These are phyloP conservation scores for Tanytarsus gracilentus DNA, from an alignment of 2,888 invertebrate genomes.

Conservation along the genomic window DNA sequence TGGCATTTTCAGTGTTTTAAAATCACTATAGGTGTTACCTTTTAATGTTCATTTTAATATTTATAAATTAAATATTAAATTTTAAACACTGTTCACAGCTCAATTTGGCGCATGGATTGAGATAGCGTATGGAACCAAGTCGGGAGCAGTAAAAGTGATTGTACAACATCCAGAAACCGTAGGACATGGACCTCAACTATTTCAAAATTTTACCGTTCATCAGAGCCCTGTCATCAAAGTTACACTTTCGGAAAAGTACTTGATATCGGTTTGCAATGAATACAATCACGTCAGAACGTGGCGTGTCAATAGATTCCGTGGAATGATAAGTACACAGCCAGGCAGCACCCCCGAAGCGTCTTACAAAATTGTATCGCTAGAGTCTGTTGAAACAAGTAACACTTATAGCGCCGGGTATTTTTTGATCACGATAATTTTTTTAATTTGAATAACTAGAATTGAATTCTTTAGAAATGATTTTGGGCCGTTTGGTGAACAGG, in stretches of 20 bases:
- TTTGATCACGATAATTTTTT: too few relatives aligned
- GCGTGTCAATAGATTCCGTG: slow-evolving; percentile 92
- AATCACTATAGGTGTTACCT: too few relatives aligned
- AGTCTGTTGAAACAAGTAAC: slow-evolving; percentile 55
- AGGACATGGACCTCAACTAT: slow-evolving; percentile 94
- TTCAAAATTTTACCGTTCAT: slow-evolving; percentile 96
- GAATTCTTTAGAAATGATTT: too few relatives aligned
- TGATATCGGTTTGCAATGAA: slow-evolving; percentile 93
- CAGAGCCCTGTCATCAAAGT: slow-evolving; percentile 93
- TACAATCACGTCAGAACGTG: slow-evolving; percentile 97
- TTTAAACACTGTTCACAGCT: slow-evolving; percentile 48
- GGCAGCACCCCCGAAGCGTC: slow-evolving; percentile 96
- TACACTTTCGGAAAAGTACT: slow-evolving; percentile 86
- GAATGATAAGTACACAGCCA: slow-evolving; percentile 98
- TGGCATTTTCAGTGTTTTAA: too few relatives aligned
- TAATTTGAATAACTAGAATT: too few relatives aligned
- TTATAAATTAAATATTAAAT: too few relatives aligned
- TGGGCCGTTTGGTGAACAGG: slow-evolving; percentile 95
- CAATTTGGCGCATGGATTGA: slow-evolving; percentile 99
- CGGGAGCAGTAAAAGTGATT: slow-evolving; percentile 91
- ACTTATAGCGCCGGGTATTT: slow-evolving; percentile 55
- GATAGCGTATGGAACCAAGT: slow-evolving; percentile 96
- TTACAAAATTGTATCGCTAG: slow-evolving; percentile 68
- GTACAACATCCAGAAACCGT: slow-evolving; percentile 99
- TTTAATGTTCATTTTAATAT: too few relatives aligned